Conservation (phyloP, 2,888 invertebrate species). For the Phyllotreta striolata region DNA sequence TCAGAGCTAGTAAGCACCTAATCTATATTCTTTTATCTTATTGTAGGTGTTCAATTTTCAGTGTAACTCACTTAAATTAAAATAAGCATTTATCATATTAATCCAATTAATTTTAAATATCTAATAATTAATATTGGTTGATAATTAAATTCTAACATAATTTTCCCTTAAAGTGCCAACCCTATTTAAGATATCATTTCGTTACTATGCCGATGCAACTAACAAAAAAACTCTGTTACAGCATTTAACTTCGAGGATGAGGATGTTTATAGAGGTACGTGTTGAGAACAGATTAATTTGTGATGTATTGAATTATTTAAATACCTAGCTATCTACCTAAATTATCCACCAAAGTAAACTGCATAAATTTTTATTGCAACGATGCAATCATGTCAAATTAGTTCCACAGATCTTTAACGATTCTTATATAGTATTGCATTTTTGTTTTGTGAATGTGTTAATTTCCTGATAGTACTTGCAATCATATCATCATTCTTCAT, state of each 20-base stretch:
- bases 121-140: neutral
- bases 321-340: no score
- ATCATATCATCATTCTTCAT: no score
- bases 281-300: neutral
- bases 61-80: no score
- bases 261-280: constrained; percentile 19
- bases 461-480: no score
- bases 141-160: neutral
- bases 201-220: neutral
- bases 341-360: no score
- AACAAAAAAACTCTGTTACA: constrained; percentile 18
- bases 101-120: neutral
- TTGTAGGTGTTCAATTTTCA: neutral
- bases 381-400: no score
- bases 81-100: no score
- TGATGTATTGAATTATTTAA: neutral
- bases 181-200: constrained; percentile 8
- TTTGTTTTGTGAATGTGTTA: no score
- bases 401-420: no score
- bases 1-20: constrained; percentile 79
- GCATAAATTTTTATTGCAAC: no score
- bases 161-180: constrained; percentile 4
- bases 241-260: constrained; percentile 15
- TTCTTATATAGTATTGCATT: no score
- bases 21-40: neutral